Base-by-base conservation (phyloP, 1,140 invertebrate species). In the Hyles vespertilio region DNA sequence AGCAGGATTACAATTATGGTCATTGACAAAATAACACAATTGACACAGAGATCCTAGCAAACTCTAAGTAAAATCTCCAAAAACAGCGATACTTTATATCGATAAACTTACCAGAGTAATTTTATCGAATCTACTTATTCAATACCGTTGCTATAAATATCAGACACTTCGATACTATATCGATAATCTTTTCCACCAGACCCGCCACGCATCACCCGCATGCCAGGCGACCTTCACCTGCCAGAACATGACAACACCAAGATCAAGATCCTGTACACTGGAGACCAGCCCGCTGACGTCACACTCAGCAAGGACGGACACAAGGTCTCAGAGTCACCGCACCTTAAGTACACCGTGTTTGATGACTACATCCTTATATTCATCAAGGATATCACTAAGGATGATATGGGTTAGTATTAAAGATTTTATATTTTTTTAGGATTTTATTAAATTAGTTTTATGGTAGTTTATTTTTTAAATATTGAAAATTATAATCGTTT, bases 301-400 rank as follows among this genome's bases (percentile, higher is more conserved):
- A 93, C 92, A 3, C 89, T 99, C 32, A 94, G 91, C 51, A 96
- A 95, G 72, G 94, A 98, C 75, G 96, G 96, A n/a, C 91, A 91
- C 52, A 92, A 93, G 47, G 81, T 98, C 34, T 89, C 91, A 0
- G 94, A 98, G 71, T 94, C 94, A 2, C 85, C 91, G 0, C 95
- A 97, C 66, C 92, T 99, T 66, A 98, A 98, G 81, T 97, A 94
- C 80, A 98, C 96, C 0, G 92, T 98, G 3, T 98, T 99, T 89
- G 98, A 99, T 89, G 98, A 99, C 63, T 99, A 98, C 77, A 93
- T 98, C 12, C 96, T 98, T 32, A 94, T 99, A 52, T 97, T 97
- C 71, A 95, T 98, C 64, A 95, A 95, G 72, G 96, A 97, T 69
- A 94, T 98, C 55, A 91, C 91, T 10, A 96, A 96, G 72, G 92